These are phyloP conservation scores for Dromius quadrimaculatus DNA, from an alignment of 2,888 invertebrate species.

Conservation along the genomic window DNA sequence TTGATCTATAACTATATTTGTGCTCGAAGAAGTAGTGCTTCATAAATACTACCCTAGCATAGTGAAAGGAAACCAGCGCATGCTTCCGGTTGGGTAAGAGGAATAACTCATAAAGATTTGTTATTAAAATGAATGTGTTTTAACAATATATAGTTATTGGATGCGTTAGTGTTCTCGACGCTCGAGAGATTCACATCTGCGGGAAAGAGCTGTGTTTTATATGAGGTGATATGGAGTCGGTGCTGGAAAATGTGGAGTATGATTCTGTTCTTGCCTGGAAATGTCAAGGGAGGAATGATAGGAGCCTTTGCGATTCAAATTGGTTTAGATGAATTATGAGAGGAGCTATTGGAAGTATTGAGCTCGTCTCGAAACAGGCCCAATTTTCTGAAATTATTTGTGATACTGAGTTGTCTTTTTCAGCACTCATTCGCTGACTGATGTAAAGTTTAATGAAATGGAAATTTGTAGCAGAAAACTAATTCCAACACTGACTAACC, in stretches of 20 bases:
- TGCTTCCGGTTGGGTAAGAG: constrained; percentile 29
- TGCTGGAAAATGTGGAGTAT: not conserved
- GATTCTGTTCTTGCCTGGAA: constrained; percentile 16
- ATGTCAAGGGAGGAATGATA: constrained; percentile 7
- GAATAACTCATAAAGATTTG: constrained; percentile 45
- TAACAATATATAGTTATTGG: constrained; percentile 49
- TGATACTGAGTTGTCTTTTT: too few relatives aligned
- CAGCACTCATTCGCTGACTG: too few relatives aligned
- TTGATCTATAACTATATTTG: too few relatives aligned
- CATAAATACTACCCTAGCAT: too few relatives aligned
- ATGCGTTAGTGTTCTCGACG: constrained; percentile 35
- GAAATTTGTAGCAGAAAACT: too few relatives aligned
- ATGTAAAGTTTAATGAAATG: too few relatives aligned
- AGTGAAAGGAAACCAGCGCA: constrained; percentile 1
- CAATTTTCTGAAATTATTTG: too few relatives aligned
- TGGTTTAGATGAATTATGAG: constrained; percentile 25
- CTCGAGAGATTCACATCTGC: constrained; percentile 27
- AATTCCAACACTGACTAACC: too few relatives aligned
- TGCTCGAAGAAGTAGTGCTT: too few relatives aligned
- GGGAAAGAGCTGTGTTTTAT: constrained; percentile 23
- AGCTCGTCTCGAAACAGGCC: too few relatives aligned
- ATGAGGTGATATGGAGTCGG: constrained; percentile 17
- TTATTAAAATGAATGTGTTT: constrained; percentile 49
- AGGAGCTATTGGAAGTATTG: too few relatives aligned
- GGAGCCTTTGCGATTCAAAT: constrained; percentile 28